These are phyloP conservation scores for Drosophila neotestacea DNA, from an alignment of 2,888 invertebrate species.

Conservation along the genomic window DNA sequence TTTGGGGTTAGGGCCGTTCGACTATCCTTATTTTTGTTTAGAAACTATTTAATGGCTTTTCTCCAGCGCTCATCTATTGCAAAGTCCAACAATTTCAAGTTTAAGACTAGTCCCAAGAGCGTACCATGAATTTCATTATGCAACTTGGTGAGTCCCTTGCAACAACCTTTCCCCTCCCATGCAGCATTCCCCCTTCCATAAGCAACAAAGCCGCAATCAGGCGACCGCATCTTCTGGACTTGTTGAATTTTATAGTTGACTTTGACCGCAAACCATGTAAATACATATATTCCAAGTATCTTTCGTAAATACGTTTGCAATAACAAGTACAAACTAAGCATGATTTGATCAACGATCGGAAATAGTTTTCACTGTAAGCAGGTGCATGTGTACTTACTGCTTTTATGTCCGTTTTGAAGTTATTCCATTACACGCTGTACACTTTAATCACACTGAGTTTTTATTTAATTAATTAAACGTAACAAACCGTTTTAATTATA, in stretches of 20 bases:
- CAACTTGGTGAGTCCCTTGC: conserved; percentile 31
- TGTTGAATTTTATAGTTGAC: conserved; percentile 17
- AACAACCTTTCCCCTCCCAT: neutral
- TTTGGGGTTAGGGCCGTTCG: conserved; percentile 24
- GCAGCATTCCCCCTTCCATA: neutral
- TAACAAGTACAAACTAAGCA: neutral
- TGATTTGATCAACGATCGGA: neutral
- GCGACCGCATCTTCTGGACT: conserved; percentile 24
- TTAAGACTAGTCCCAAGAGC: conserved; percentile 56
- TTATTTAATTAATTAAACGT: no score
- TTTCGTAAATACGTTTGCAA: neutral
- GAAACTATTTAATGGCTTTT: conserved; percentile 65
- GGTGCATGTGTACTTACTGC: no score
- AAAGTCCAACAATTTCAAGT: conserved; percentile 40
- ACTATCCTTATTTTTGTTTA: conserved; percentile 57
- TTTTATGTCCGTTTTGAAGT: no score
- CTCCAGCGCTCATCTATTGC: conserved; percentile 44
- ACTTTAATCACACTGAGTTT: no score
- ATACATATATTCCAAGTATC: no score
- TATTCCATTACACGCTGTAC: no score
- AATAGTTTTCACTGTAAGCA: no score
- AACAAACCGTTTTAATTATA: no score
- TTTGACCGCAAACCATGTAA: conserved; percentile 8
- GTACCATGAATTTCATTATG: conserved; percentile 62
- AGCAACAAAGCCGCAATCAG: conserved; percentile 46